Base-by-base conservation (phyloP, 2,113 vertebrate species). In the Ibidorhyncha struthersii region DNA sequence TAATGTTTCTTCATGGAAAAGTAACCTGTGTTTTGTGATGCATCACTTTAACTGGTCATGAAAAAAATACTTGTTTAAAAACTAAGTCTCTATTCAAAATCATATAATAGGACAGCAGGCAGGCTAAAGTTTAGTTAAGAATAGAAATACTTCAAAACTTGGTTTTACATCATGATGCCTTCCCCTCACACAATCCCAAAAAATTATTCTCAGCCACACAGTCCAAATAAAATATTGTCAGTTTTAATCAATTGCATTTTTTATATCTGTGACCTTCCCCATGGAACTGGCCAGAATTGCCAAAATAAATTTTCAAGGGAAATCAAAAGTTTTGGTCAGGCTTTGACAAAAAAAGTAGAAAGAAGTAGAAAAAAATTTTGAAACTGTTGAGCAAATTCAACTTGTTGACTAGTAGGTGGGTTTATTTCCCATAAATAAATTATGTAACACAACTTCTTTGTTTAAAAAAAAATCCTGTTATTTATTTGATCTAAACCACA, bases 21-120 rank as follows among this genome's bases (percentile, higher is more conserved):
- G 93, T 82, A 40, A 3, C 14, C 4, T 29, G 8, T 38, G 16
- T 66, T 78, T 82, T 70, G 16, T 59, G 38, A 43, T 66, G 21
- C 19, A 70, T 93, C 49, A 80, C 52, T 56, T 93, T 91, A 96
- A 97, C 49, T 72, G 12, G 53, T 86, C 95, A 83, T 50, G 15
- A 58, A 94, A 95, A 89, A 96, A 97, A 96, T 21, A 93, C 38
- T 96, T 95, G 77, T 93, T 97, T 91, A 86, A 93, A 95, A 85
- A 50, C 34, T 19, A 59, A 59, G 7, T 45, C 21, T 82, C 36
- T n/a, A 20, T 41, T 93, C 22, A 50, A 56, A 74, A 40, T 45
- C 30, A 26, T 32, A 25, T 34, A 56, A 70, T 86, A 81, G 27
- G 70, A 70, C 12, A 81, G 11, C 16, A 66, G 25, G 10, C 12